Conservation (phyloP, 2,797 vertebrate species). For the Carapus acus region DNA sequence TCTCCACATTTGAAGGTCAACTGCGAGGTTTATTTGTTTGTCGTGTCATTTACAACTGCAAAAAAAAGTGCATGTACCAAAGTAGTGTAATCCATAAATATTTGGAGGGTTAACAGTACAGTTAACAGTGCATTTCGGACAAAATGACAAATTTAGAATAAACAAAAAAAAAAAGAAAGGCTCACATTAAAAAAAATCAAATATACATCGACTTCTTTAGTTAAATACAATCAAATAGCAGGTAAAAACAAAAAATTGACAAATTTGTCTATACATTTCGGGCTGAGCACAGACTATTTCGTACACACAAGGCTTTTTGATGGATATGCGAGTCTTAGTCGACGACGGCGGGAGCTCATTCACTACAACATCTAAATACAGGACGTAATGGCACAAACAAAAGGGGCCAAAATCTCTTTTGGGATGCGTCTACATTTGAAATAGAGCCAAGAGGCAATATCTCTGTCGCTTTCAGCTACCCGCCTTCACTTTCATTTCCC, state of each 20-base stretch:
- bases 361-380: slow-evolving; percentile 5
- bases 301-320: no score
- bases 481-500: background rate
- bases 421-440: background rate
- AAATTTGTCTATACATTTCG: background rate
- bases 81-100: slow-evolving; percentile 31
- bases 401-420: background rate
- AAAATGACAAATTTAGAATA: background rate
- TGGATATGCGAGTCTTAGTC: no score
- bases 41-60: slow-evolving; percentile 33
- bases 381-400: background rate
- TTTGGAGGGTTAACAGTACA: background rate
- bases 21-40: slow-evolving; percentile 31
- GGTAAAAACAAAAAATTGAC: slow-evolving; percentile 18
- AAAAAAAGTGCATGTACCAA: slow-evolving; percentile 43
- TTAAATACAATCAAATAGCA: slow-evolving; percentile 38
- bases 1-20: slow-evolving; percentile 11
- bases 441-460: background rate
- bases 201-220: background rate
- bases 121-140: slow-evolving; percentile 25
- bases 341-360: background rate
- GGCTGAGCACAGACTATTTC: no score
- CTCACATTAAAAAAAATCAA: slow-evolving; percentile 23
- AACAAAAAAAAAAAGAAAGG: slow-evolving; percentile 7
- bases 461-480: background rate